These are phyloP conservation scores for Oscheius sp. DNA, from an alignment of 2,888 invertebrate species.

Conservation along the genomic window DNA sequence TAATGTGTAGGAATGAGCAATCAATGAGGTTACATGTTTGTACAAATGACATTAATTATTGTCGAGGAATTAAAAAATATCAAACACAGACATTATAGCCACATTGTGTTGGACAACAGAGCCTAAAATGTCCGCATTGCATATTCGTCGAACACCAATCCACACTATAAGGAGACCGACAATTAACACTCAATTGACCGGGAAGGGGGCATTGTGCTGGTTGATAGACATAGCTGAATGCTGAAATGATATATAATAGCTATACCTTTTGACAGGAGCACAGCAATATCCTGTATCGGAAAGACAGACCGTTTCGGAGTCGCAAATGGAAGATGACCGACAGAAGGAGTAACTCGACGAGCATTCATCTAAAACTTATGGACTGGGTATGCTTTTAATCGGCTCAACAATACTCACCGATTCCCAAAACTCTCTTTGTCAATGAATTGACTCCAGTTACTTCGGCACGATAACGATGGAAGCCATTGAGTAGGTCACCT, in stretches of 20 bases:
- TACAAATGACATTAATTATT: slow-evolving; percentile 18
- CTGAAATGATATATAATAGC: not conserved
- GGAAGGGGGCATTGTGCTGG: slow-evolving; percentile 12
- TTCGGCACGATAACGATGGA: slow-evolving; percentile 13
- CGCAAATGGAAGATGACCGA: slow-evolving; percentile 13
- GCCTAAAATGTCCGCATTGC: not conserved
- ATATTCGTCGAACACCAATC: slow-evolving; percentile 17
- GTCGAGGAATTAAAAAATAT: not conserved
- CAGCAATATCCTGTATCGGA: slow-evolving; percentile 16
- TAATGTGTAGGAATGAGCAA: slow-evolving; percentile 1
- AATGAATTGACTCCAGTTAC: slow-evolving; percentile 8
- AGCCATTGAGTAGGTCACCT: slow-evolving; percentile 5
- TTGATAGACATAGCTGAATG: no score
- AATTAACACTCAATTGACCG: not conserved
- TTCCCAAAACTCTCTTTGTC: slow-evolving; percentile 17
- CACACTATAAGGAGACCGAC: not conserved
- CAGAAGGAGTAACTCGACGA: slow-evolving; percentile 18
- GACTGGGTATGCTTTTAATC: not conserved
- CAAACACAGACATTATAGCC: slow-evolving; percentile 25
- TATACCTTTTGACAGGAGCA: slow-evolving; percentile 17
- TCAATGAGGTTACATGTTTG: slow-evolving; percentile 27
- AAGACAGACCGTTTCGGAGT: slow-evolving; percentile 18
- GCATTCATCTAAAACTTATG: slow-evolving; percentile 16
- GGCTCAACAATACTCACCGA: not conserved
- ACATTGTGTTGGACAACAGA: slow-evolving; percentile 17